phyloP scores from a whole-genome alignment of 2,888 invertebrate species.

The Ormyrus pomaceus region DNA sequence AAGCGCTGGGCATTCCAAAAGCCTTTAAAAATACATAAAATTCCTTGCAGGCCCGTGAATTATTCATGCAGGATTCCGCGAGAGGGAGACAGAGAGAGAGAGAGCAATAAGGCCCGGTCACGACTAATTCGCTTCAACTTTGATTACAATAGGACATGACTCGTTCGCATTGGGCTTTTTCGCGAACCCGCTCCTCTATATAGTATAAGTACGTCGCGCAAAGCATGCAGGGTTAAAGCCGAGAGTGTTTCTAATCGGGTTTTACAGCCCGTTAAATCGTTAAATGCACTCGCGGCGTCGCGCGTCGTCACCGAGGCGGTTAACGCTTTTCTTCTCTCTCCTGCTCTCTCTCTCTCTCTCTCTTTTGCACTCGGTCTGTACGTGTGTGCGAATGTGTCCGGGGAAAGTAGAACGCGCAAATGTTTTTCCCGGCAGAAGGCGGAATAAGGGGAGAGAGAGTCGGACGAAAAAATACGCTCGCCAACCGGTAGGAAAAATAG shows the following conservation, averaged over 20 bases:
- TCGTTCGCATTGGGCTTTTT: conserved; percentile 15
- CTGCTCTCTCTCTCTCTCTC: too few relatives aligned
- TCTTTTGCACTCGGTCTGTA: too few relatives aligned
- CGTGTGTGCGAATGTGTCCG: not conserved
- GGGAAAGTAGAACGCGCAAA: conserved; percentile 33
- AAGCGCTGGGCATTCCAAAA: too few relatives aligned
- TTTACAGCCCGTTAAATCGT: conserved; percentile 68
- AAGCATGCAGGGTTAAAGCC: not conserved
- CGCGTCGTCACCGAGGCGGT: conserved; percentile 42
- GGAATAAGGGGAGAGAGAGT: too few relatives aligned
- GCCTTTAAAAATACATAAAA: too few relatives aligned
- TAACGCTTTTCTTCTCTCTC: conserved; percentile 45
- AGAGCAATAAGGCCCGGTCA: not conserved
- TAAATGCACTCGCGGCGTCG: conserved; percentile 59
- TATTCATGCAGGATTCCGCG: too few relatives aligned
- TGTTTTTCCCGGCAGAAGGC: conserved; percentile 25
- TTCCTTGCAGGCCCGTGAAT: too few relatives aligned
- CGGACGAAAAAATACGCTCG: conserved; percentile 33
- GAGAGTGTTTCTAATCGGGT: conserved; percentile 66
- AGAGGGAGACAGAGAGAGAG: too few relatives aligned
- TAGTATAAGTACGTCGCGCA: not conserved
- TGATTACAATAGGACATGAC: conserved; percentile 31
- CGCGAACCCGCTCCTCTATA: not conserved
- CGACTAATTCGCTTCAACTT: conserved; percentile 14
- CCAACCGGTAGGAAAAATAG: conserved; percentile 22